phyloP scores from a whole-genome alignment of 2,113 vertebrate genomes.

The Bubo scandiacus region DNA sequence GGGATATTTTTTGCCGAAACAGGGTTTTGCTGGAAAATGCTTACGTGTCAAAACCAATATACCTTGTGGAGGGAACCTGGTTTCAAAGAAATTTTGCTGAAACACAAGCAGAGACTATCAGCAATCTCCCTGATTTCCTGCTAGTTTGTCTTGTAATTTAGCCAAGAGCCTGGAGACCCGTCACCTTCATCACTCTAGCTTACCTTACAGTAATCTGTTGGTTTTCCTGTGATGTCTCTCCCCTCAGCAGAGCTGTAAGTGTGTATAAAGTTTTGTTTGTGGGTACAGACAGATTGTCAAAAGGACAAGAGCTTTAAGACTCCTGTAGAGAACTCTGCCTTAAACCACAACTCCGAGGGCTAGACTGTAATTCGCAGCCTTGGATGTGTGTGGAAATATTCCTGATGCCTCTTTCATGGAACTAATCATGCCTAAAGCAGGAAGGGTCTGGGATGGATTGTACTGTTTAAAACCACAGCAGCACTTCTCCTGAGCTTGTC shows the following conservation, averaged over 20 bases:
- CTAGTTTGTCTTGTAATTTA: neutral
- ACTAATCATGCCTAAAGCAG: neutral
- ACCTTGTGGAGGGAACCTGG: neutral
- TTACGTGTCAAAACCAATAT: constrained; percentile 8
- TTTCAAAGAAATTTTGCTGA: constrained; percentile 14
- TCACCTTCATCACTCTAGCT: neutral
- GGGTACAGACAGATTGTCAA: neutral
- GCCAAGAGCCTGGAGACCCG: neutral
- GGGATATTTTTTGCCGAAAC: constrained; percentile 30
- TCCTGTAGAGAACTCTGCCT: neutral
- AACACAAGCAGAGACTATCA: neutral
- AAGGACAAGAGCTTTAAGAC: neutral
- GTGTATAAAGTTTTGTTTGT: neutral
- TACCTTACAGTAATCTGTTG: neutral
- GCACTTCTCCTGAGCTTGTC: neutral
- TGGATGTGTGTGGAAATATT: neutral
- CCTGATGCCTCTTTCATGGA: neutral
- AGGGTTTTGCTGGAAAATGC: constrained; percentile 37
- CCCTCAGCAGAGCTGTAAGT: neutral
- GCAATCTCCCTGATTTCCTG: neutral
- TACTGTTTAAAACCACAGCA: neutral
- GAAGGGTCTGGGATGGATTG: neutral
- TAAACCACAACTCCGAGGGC: neutral
- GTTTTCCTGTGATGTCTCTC: neutral
- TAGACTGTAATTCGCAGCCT: neutral